These are phyloP conservation scores for Diuraphis noxia DNA, from an alignment of 1,140 invertebrate species.

Conservation along the genomic window DNA sequence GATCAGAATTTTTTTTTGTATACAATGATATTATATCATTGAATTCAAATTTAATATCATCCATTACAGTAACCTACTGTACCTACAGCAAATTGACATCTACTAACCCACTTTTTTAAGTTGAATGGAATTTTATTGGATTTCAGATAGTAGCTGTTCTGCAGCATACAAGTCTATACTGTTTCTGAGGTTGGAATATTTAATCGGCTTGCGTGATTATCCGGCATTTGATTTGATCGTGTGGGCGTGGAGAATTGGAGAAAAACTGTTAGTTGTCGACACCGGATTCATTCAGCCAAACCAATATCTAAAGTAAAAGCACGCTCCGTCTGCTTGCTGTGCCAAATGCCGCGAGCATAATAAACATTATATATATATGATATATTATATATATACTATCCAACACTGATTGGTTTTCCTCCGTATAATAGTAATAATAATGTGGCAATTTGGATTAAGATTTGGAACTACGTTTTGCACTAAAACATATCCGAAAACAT, in stretches of 20 bases:
- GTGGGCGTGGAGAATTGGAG: slow-evolving; percentile 42
- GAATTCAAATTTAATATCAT: no score
- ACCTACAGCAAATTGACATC: no score
- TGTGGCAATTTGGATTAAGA: background rate
- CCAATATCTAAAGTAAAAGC: slow-evolving; percentile 23
- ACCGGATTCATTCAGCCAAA: slow-evolving; percentile 23
- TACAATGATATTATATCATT: no score
- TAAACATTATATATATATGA: background rate
- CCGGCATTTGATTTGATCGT: slow-evolving; percentile 36
- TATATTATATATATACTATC: background rate
- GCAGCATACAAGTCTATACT: background rate
- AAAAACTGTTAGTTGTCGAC: slow-evolving; percentile 22
- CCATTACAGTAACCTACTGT: no score
- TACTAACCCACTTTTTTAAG: no score
- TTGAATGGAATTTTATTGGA: background rate
- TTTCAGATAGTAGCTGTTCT: background rate
- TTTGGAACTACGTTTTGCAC: background rate
- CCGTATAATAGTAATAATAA: background rate
- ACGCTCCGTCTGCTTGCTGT: background rate
- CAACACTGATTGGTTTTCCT: background rate
- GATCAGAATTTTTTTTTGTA: no score
- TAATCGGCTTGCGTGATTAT: slow-evolving; percentile 39
- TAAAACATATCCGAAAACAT: background rate
- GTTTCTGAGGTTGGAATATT: slow-evolving; percentile 20
- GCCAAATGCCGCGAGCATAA: background rate